Base-by-base conservation (phyloP, 2,113 vertebrate species). In the Barnardius zonarius region DNA sequence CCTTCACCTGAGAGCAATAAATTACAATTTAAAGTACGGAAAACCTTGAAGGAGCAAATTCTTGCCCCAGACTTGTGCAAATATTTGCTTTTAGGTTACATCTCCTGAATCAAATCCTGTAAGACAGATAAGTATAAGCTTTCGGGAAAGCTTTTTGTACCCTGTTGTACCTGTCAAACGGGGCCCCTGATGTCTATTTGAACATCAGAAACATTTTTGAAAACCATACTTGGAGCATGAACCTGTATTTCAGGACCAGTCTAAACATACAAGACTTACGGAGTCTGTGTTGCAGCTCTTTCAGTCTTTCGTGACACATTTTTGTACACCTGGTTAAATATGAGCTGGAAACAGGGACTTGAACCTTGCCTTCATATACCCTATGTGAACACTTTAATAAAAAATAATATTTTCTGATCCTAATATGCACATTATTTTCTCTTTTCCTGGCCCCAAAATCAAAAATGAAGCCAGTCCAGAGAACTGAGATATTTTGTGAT, bases 111-210 rank as follows among this genome's bases (percentile, higher is more conserved):
- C 4, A 13, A 88, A n/a, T 37, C 8, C 6, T 33, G 0, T 54
- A 67, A 28, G 5, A 28, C 10, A 77, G 17, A 31, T 0, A 80
- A 17, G 1, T 13, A 11, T 25, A 19, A 86, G 8, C 1, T 84
- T 94, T 43, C 39, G 25, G 7, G 3, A 5, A 61, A 8, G 5
- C 2, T 55, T 6, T 3, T 20, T 41, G 20, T 78, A 7, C 8
- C 57, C 22, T 51, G 4, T 31, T 57, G 5, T 13, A 49, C 3
- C 2, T 30, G 11, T 5, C 6, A 59, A 1, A 0, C 30, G 10
- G 7, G 4, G 7, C 8, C 10, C 10, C n/a, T 30, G 37, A 3
- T 5, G 10, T 22, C 72, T 28, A 14, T 5, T 10, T 43, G 46
- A 75, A 78, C 25, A n/a, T 30, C 3, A 14, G 24, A 77, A 68